Base-by-base conservation (phyloP, 1,140 invertebrate genomes). In the Helicoverpa armigera region DNA sequence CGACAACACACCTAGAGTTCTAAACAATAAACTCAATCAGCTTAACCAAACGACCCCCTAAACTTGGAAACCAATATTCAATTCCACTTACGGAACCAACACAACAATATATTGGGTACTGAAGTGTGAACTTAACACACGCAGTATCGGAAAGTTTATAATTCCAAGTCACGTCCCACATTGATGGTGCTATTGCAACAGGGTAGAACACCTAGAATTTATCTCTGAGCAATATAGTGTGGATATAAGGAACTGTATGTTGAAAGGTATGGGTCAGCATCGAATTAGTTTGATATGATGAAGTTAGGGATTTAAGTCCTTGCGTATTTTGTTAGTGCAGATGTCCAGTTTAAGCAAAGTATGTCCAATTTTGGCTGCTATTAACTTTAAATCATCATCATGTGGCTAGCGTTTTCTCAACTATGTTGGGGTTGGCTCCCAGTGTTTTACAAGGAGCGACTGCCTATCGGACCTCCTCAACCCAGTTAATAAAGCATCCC, bases 111-210 rank as follows among this genome's bases (percentile, higher is more conserved):
- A 69, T 54, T 14, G 14, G 31, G 53, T 58, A 31, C 50, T 58
- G 53, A 73, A 73, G 53, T 58, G 70, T 16, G 16, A 73, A 58
- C 51, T 43, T 54, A 53, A 53, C 14, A 13, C 29, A 58, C 70
- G 35, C 5, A 43, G 35, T 43, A 43, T 43, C 35, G n/a, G 10
- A n/a, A 73, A 51, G n/a, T 51, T 73, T 18, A 43, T 12, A 16
- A 18, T 69, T 69, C n/a, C 72, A 50, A 81, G 79, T 81, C 79
- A 81, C 79, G 79, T 67, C 1, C 31, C 50, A 67, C 63, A 81
- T 81, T 81, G 72, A 81, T 29, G 35, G 31, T 31, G 31, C 16
- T 72, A 75, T 75, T 65, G 53, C 50, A 51, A 18, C 31, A 51
- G 16, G 63, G 69, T 31, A 16, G 51, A 69, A 69, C 51, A 43